Percentiles rank a stretch among this genome's conserved stretches.
Conservation (phyloP, 2,113 vertebrate genomes). For the Erinaceus europaeus region DNA sequence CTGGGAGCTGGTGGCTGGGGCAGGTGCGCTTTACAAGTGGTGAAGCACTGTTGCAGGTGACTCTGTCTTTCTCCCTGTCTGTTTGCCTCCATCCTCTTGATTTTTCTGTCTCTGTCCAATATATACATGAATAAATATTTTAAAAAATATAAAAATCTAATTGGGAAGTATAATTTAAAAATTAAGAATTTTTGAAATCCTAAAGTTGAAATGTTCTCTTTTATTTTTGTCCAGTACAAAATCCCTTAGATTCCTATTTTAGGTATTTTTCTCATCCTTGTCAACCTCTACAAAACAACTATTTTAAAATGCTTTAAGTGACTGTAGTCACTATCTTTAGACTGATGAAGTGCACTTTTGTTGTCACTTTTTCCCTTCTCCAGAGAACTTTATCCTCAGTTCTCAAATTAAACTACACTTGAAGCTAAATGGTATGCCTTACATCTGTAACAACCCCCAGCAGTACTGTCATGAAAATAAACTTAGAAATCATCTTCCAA, state of each 20-base stretch:
- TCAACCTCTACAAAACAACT: accelerated
- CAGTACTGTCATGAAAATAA: too few species aligned
- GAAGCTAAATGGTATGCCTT: too few species aligned
- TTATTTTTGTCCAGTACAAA: neutral
- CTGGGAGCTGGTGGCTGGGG: too few species aligned
- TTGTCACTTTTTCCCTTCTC: neutral
- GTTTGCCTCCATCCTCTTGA: too few species aligned
- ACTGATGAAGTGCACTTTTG: neutral
- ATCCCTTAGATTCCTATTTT: neutral
- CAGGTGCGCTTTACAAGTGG: too few species aligned
- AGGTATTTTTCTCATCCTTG: neutral
- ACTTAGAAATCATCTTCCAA: neutral
- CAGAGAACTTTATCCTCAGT: neutral
- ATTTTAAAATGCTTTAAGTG: neutral
- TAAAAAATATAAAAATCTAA: too few species aligned
- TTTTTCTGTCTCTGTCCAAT: too few species aligned
- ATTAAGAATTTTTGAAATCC: neutral
- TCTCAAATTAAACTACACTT: neutral
- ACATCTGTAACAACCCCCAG: too few species aligned
- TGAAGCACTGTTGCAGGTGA: too few species aligned
- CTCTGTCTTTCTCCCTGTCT: too few species aligned
- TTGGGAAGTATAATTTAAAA: too few species aligned
- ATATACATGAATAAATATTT: too few species aligned
- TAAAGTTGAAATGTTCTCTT: neutral
- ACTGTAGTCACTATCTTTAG: neutral